These are phyloP conservation scores for Takifugu bimaculatus DNA, from an alignment of 2,113 vertebrate species.

Conservation along the genomic window DNA sequence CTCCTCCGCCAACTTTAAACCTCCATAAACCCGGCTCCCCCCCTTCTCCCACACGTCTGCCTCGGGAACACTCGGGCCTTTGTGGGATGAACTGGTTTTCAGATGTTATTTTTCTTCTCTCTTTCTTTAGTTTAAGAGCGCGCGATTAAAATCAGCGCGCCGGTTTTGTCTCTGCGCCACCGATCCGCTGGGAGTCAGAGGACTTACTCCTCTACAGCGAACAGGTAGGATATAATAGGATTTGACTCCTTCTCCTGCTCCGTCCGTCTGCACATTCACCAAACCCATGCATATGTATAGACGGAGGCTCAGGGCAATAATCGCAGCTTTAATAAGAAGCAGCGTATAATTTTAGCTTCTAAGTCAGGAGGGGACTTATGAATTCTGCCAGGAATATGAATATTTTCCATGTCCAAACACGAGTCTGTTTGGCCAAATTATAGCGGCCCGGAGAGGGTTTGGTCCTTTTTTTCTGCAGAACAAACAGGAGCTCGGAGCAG, in stretches of 20 bases:
- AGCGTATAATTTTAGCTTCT: constrained; percentile 58
- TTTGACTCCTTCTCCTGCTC: constrained; percentile 44
- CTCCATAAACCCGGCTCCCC: neutral
- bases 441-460: constrained; percentile 1
- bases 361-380: constrained; percentile 34
- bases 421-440: constrained; percentile 54
- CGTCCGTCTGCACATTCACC: constrained; percentile 58
- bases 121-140: constrained; percentile 49
- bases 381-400: constrained; percentile 23
- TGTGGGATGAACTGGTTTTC: constrained; percentile 70
- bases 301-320: constrained; percentile 65
- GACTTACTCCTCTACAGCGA: constrained; percentile 64
- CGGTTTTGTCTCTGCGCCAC: constrained; percentile 56
- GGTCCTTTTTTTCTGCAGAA: constrained; percentile 8
- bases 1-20: neutral
- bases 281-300: constrained; percentile 73
- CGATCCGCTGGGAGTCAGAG: constrained; percentile 59
- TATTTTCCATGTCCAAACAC: constrained; percentile 54
- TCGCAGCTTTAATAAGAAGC: constrained; percentile 60
- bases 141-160: constrained; percentile 62
- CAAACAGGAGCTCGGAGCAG: constrained; percentile 17
- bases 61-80: constrained; percentile 53
- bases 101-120: constrained; percentile 63
- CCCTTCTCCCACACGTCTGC: constrained; percentile 53
- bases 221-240: constrained; percentile 73